Base-by-base conservation (phyloP, 2,113 vertebrate genomes). In the Apeltes quadracus region DNA sequence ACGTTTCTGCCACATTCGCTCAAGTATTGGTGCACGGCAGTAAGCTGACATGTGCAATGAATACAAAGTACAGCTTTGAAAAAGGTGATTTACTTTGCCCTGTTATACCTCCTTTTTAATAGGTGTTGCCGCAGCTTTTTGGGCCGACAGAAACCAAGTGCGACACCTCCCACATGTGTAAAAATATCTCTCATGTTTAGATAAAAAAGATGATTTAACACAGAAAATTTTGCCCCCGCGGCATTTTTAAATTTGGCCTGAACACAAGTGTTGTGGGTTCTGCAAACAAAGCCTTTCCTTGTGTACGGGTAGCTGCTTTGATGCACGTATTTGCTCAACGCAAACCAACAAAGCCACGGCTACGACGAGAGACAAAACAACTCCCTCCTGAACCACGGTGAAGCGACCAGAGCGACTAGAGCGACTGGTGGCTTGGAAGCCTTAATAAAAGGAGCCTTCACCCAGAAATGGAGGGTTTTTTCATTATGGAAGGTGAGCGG, bases 51-150 rank as follows among this genome's bases (percentile, higher is more conserved):
- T 64, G 25, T 51, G 25, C 32, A 15, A 25, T 14, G n/a, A 9
- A 50, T 5, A 9, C 12, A 23, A 36, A 51, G n/a, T 18, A 23
- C n/a, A 48, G 16, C 41, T 29, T 2, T n/a, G n/a, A n/a, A n/a
- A 69, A 12, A 53, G 38, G 25, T 59, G 41, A 54, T 72, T 55
- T 16, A 27, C 44, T 27, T 0, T 1, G 13, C 32, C 76, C 75
- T 38, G 11, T 75, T 71, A 25, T 56, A 23, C 38, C 61, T 63
- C 50, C n/a, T n/a, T n/a, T 65, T 56, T 67, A 72, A 79, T 64
- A 56, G 34, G 56, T 78, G 72, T 83, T 72, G 20, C 58, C 46
- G 38, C 57, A 69, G 51, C 20, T 61, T 73, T 57, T 70, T 38
- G 55, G 56, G 75, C 56, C 76, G 65, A 72, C 27, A 75, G 72